These are phyloP conservation scores for Genyomyrus donnyi DNA, from an alignment of 2,113 vertebrate species.

Conservation along the genomic window DNA sequence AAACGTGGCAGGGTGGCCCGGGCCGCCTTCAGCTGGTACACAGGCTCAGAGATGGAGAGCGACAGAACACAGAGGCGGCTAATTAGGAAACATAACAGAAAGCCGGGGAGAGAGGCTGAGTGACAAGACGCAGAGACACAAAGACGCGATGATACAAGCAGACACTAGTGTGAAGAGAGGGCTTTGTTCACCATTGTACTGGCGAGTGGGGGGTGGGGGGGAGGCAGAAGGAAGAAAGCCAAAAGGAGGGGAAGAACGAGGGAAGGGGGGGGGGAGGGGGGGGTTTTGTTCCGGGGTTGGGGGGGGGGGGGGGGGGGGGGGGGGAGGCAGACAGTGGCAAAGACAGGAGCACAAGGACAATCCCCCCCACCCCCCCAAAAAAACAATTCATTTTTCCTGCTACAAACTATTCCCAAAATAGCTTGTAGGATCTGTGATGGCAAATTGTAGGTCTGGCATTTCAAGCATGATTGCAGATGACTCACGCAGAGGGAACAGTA, in stretches of 20 bases:
- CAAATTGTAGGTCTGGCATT: not conserved
- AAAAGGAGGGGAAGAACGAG: too few relatives aligned
- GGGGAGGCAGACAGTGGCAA: not conserved
- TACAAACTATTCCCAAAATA: not conserved
- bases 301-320: not conserved
- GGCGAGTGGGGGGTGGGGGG: not conserved
- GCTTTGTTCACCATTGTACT: slow-evolving; percentile 9
- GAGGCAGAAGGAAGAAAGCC: not conserved
- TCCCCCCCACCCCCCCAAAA: not conserved
- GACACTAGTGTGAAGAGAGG: slow-evolving; percentile 8
- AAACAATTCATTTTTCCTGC: not conserved
- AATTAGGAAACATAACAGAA: not conserved
- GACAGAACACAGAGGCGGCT: not conserved
- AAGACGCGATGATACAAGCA: not conserved
- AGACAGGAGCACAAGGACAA: not conserved
- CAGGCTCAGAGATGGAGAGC: not conserved
- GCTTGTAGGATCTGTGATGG: not conserved
- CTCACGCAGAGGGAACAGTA: not conserved
- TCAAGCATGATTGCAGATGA: not conserved
- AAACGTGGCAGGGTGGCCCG: not conserved
- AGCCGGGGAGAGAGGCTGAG: slow-evolving; percentile 7
- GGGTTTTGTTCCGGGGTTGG: too few relatives aligned
- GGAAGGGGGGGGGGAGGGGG: too few relatives aligned
- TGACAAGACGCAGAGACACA: not conserved
- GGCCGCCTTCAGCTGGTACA: not conserved